A percentile compares a stretch with the other conserved stretches of the same genome.
phyloP scores from a whole-genome alignment of 37 sponge, comb jelly and placozoan genomes.

The Geodia barretti region DNA sequence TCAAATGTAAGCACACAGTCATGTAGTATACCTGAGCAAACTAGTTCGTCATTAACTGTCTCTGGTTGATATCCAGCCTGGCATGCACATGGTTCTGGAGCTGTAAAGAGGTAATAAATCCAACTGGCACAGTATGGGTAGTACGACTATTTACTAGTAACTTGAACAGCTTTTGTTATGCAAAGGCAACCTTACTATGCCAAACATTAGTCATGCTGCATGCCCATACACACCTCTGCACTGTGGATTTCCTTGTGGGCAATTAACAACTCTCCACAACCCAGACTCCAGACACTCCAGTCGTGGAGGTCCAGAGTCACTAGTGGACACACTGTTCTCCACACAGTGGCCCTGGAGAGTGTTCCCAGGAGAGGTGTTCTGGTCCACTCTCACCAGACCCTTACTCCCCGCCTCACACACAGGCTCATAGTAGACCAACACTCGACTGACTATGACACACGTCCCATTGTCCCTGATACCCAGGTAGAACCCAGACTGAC shows the following conservation, averaged over 20 bases:
- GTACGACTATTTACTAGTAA: no score
- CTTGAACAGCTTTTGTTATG: no score
- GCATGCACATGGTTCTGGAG: no score
- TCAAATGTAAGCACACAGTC: no score
- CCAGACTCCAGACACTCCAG: slow-evolving; percentile 15
- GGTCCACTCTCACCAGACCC: neutral
- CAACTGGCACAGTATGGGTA: no score
- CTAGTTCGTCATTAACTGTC: no score
- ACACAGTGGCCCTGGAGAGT: slow-evolving; percentile 27
- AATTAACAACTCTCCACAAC: slow-evolving; percentile 10
- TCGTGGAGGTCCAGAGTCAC: neutral
- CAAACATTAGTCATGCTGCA: no score
- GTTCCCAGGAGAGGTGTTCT: slow-evolving; percentile 6
- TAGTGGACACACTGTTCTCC: neutral
- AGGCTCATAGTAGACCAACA: slow-evolving; percentile 35
- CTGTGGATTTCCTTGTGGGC: neutral
- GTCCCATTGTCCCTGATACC: slow-evolving; percentile 16
- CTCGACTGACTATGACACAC: slow-evolving; percentile 11
- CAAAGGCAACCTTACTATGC: no score
- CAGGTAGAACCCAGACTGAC: slow-evolving; percentile 31
- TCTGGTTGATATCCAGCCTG: no score
- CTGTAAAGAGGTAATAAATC: no score
- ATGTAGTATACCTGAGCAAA: no score
- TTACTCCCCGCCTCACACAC: slow-evolving; percentile 6
- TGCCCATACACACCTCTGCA: neutral